Percentiles rank a stretch among this genome's conserved stretches.
Evolutionary conservation across 2,888 invertebrate genomes (phyloP).

Genomic region (Drosophila borborema): DNA sequence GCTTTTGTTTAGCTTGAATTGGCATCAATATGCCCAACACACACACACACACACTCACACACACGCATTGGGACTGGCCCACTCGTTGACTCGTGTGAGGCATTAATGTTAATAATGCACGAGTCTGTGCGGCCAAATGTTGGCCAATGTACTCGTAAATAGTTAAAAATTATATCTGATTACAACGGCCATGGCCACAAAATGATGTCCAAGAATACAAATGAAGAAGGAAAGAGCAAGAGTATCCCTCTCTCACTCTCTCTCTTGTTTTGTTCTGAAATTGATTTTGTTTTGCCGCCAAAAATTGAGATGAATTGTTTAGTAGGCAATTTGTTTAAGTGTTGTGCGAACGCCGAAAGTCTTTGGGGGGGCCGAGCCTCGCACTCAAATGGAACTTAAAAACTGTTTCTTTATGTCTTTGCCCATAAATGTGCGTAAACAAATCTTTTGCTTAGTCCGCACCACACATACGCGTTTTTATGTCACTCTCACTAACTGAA

Average conservation of each 20-base stretch:
- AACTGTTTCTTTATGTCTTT: constrained; percentile 57
- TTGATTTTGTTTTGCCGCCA: constrained; percentile 60
- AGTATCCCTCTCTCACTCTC: neutral
- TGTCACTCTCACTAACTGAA: constrained; percentile 15
- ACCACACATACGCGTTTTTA: constrained; percentile 15
- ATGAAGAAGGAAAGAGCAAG: neutral
- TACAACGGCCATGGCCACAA: constrained; percentile 48
- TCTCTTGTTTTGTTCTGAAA: constrained; percentile 24
- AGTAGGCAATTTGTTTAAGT: constrained; percentile 75
- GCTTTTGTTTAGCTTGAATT: constrained; percentile 50
- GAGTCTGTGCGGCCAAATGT: constrained; percentile 56
- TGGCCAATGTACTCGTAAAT: constrained; percentile 74
- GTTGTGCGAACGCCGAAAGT: constrained; percentile 24
- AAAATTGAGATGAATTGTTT: constrained; percentile 74
- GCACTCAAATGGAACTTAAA: constrained; percentile 45
- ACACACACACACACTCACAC: constrained; percentile 30
- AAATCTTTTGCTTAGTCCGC: constrained; percentile 36
- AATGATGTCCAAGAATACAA: constrained; percentile 20
- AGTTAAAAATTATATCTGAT: constrained; percentile 81
- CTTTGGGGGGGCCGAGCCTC: constrained; percentile 23
- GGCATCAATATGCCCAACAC: constrained; percentile 61
- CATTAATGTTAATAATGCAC: constrained; percentile 76
- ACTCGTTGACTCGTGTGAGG: constrained; percentile 51
- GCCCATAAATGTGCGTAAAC: constrained; percentile 59
- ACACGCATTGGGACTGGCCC: constrained; percentile 10